phyloP scores from a whole-genome alignment of 2,113 vertebrate genomes.

The Platichthys flesus region DNA sequence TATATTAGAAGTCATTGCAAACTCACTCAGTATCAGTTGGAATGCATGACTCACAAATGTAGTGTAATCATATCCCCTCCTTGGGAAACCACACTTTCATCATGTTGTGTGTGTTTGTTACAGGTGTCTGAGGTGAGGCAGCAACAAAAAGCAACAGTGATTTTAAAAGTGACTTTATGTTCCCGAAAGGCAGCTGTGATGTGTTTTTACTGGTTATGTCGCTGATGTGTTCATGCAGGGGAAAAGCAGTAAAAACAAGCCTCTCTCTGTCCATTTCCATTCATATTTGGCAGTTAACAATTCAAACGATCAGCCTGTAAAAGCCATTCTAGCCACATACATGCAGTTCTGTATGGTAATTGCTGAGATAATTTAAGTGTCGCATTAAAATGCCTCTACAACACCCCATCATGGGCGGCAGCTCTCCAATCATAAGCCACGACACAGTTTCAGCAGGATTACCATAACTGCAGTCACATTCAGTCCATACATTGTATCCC shows the following conservation, averaged over 20 bases:
- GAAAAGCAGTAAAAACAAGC: constrained; percentile 5
- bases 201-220: neutral
- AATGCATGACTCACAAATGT: no score
- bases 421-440: constrained; percentile 10
- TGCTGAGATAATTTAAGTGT: neutral
- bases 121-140: neutral
- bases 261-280: neutral
- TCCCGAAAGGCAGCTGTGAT: neutral
- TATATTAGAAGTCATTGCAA: neutral
- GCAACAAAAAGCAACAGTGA: neutral
- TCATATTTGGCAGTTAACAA: constrained; percentile 2
- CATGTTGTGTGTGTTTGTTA: neutral
- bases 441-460: constrained; percentile 50
- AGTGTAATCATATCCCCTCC: no score
- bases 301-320: neutral
- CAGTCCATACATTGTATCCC: neutral
- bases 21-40: no score
- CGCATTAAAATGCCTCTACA: constrained; percentile 13
- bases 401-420: constrained; percentile 22
- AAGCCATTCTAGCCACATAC: neutral
- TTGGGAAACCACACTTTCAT: neutral
- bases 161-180: neutral
- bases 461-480: constrained; percentile 32
- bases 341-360: neutral
- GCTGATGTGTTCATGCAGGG: neutral